phyloP scores from a whole-genome alignment of 2,888 invertebrate genomes.

The Sialis fuliginosa region DNA sequence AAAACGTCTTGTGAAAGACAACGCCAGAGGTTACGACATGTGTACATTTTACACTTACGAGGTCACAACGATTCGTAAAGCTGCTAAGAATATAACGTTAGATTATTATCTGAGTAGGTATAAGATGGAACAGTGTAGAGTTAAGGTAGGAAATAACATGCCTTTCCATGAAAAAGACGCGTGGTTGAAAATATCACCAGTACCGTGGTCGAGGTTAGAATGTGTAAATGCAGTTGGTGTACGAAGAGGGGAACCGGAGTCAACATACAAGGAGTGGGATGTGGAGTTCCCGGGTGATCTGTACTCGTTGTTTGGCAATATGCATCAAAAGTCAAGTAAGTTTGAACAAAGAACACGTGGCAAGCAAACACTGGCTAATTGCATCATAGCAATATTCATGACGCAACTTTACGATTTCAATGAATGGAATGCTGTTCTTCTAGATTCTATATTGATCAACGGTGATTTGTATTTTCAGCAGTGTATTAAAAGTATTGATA shows the following conservation, averaged over 20 bases:
- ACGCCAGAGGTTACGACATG: constrained; percentile 19
- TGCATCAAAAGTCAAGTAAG: constrained; percentile 38
- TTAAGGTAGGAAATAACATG: constrained; percentile 23
- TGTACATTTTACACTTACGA: constrained; percentile 37
- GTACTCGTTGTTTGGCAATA: constrained; percentile 46
- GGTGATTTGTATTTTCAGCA: constrained; percentile 38
- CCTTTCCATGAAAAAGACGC: constrained; percentile 22
- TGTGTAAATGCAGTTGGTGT: constrained; percentile 15
- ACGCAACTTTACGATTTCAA: constrained; percentile 36
- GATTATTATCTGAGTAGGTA: constrained; percentile 30
- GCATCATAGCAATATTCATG: constrained; percentile 35
- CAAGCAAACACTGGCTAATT: constrained; percentile 42
- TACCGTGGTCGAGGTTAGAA: constrained; percentile 21
- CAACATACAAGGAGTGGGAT: constrained; percentile 46
- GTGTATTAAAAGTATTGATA: constrained; percentile 27
- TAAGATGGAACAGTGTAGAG: constrained; percentile 25
- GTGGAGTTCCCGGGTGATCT: constrained; percentile 48
- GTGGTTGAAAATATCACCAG: constrained; percentile 21
- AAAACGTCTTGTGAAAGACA: constrained; percentile 20
- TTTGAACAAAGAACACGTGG: constrained; percentile 37
- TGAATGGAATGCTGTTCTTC: constrained; percentile 42
- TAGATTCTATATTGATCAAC: constrained; percentile 40
- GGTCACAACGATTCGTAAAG: constrained; percentile 33
- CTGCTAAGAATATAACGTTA: constrained; percentile 28
- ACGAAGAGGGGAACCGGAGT: constrained; percentile 13